A percentile compares a stretch with the other conserved stretches of the same genome.
phyloP scores from a whole-genome alignment of 2,797 vertebrate species.

The Petrocephalus schoutedeni region DNA sequence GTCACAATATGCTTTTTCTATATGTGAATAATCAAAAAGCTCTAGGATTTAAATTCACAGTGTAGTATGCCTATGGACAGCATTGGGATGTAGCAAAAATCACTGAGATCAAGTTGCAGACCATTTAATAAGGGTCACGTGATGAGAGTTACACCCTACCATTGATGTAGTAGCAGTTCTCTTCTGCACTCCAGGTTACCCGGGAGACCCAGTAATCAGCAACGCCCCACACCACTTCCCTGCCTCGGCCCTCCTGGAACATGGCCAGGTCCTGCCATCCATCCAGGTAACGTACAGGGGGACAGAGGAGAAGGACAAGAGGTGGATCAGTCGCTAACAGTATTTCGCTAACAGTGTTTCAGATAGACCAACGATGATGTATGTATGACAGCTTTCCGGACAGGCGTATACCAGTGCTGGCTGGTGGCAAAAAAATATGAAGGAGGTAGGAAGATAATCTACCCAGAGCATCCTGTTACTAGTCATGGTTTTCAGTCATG shows the following conservation, averaged over 20 bases:
- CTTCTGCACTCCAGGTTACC: conserved; percentile 69
- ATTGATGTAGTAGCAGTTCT: conserved; percentile 71
- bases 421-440: background rate
- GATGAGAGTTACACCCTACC: conserved; percentile 47
- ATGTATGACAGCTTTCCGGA: background rate
- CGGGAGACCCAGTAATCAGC: conserved; percentile 92
- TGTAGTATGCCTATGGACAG: no score
- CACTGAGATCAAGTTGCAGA: background rate
- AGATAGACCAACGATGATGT: background rate
- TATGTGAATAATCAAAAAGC: no score
- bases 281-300: background rate
- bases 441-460: background rate
- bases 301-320: background rate
- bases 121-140: background rate
- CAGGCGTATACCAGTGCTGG: background rate
- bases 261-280: conserved; percentile 74
- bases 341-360: background rate
- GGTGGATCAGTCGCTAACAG: background rate
- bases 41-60: no score
- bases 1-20: background rate
- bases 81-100: no score
- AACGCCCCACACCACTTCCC: conserved; percentile 73
- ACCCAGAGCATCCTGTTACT: background rate
- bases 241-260: conserved; percentile 73
- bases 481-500: background rate